phyloP scores from a whole-genome alignment of 1,140 invertebrate genomes.

The Cydia strobilella region DNA sequence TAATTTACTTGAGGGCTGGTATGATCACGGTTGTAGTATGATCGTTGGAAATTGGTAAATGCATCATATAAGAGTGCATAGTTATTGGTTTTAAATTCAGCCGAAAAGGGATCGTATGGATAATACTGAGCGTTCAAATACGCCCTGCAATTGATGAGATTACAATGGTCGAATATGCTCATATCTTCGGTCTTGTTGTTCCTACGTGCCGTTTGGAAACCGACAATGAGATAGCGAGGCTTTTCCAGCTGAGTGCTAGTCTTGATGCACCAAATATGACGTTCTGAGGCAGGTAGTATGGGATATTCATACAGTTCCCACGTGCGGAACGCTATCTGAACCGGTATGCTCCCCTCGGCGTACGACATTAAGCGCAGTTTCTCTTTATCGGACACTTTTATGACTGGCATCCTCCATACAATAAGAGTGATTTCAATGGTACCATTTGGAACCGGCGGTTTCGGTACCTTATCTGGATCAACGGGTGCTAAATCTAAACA shows the following conservation, averaged over 20 bases:
- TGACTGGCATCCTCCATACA: slow-evolving; percentile 39
- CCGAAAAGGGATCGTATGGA: slow-evolving; percentile 20
- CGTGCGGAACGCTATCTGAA: slow-evolving; percentile 52
- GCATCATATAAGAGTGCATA: slow-evolving; percentile 7
- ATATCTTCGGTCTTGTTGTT: slow-evolving; percentile 18
- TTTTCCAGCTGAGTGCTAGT: slow-evolving; percentile 47
- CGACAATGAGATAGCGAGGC: slow-evolving; percentile 44
- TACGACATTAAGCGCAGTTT: slow-evolving; percentile 39
- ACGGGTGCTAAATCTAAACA: background rate
- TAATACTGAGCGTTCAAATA: slow-evolving; percentile 32
- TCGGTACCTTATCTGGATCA: background rate
- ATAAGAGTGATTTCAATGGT: slow-evolving; percentile 32
- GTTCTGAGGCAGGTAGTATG: slow-evolving; percentile 42
- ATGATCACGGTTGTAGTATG: slow-evolving; percentile 11
- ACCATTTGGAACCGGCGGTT: background rate
- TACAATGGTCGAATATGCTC: slow-evolving; percentile 33
- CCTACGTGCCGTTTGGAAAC: slow-evolving; percentile 23
- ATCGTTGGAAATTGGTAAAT: slow-evolving; percentile 21
- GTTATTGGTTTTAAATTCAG: slow-evolving; percentile 4
- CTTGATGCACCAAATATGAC: slow-evolving; percentile 53
- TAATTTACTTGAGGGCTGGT: background rate
- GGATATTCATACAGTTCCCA: slow-evolving; percentile 67
- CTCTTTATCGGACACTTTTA: slow-evolving; percentile 40
- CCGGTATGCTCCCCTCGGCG: slow-evolving; percentile 39
- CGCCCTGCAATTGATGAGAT: slow-evolving; percentile 9